phyloP scores from a whole-genome alignment of 2,113 vertebrate species.

The Macrotus californicus region DNA sequence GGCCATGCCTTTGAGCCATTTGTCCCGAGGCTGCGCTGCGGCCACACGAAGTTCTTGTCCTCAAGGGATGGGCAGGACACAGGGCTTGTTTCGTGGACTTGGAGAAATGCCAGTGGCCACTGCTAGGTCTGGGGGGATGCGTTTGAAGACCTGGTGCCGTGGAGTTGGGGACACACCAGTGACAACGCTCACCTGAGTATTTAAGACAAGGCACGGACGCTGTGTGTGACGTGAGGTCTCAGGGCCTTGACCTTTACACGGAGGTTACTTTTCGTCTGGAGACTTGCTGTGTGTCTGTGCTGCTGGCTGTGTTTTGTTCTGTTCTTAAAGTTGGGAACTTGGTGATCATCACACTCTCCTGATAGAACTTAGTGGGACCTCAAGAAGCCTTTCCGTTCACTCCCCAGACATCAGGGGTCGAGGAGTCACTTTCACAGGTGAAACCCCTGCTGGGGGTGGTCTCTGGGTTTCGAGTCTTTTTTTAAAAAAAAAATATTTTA shows the following conservation, averaged over 20 bases:
- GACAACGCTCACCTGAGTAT: accelerated
- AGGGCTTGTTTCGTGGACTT: accelerated
- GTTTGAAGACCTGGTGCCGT: not conserved
- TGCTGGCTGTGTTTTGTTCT: not conserved
- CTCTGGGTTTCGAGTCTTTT: not conserved
- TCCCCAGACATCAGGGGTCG: not conserved
- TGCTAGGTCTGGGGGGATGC: not conserved
- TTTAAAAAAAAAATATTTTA: too few species aligned
- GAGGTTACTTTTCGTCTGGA: too few species aligned
- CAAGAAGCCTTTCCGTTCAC: not conserved
- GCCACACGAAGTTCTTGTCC: accelerated
- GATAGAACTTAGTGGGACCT: not conserved
- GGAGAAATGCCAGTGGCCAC: not conserved
- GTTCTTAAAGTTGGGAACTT: not conserved
- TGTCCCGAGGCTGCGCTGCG: not conserved
- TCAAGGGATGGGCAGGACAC: too few species aligned
- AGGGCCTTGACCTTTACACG: not conserved
- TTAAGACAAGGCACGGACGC: accelerated
- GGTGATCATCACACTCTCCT: not conserved
- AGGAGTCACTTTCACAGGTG: accelerated
- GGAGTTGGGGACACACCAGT: not conserved
- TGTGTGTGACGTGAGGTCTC: accelerated
- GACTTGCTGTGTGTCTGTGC: not conserved
- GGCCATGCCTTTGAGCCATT: too few species aligned
- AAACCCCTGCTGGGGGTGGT: accelerated